Evolutionary conservation across 1,140 invertebrate species (phyloP), one percentile per base, ranked within the genome.

Genomic region (Orchestia grillus): DNA sequence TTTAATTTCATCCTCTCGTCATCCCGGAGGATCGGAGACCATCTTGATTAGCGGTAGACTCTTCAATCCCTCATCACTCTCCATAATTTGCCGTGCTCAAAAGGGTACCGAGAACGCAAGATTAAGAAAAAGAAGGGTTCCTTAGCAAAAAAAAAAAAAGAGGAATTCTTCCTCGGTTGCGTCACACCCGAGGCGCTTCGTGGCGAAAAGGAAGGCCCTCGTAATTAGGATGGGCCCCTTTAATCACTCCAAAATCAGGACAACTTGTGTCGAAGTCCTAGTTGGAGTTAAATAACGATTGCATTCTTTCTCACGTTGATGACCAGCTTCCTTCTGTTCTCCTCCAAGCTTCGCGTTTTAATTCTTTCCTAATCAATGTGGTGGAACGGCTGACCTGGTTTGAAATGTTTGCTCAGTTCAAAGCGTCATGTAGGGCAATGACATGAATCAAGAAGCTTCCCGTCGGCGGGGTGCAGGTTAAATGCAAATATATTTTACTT

Each of bases 161-260:
- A 94, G 44, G 40, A 47, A 94, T 45, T 94, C 44, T 94, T 94
- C 11, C 92, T 45, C 11, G 44, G 92, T 44, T 94, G 41, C 92
- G 92, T 28, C 92, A 11, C 92, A 94, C 92, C 92, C 44, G 43
- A 45, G 92, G 92, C 92, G 92, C 43, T 94, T 94, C 92, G 92
- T 94, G 92, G 92, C 92, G 19, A 44, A n/a, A 47, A 94, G 92
- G 92, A 94, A 94, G 92, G 92, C 92, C 44, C 11, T 94, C 92
- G 92, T 94, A 94, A 94, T 94, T 94, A 94, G 92, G 92, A 94
- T 94, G 92, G 88, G 92, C 92, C 92, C 44, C 92, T 94, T 94
- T 94, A 94, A 94, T 94, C 92, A 47, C 43, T 94, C 44, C 92
- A 94, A 94, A 94, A 94, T 94, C 92, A 94, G 92, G 92, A 94